Conservation (phyloP, 2,888 invertebrate genomes). For the Napeogenes inachia region DNA sequence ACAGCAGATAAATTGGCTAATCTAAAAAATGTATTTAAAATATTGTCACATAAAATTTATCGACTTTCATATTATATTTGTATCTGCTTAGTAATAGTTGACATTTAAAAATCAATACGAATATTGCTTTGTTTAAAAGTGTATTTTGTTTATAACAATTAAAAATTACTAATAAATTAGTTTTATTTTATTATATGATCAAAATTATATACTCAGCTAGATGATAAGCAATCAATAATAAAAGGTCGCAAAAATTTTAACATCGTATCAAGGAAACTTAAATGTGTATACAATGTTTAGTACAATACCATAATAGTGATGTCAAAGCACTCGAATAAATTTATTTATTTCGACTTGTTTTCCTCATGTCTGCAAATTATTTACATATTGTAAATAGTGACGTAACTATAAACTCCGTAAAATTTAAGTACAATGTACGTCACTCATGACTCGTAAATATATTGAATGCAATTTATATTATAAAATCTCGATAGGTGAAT, state of each 20-base stretch:
- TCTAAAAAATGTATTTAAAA: not conserved
- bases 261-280: not conserved
- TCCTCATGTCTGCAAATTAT: constrained; percentile 6
- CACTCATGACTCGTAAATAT: constrained; percentile 21
- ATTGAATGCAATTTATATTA: constrained; percentile 58
- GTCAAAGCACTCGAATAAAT: constrained; percentile 52
- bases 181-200: constrained; percentile 52
- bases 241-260: not conserved
- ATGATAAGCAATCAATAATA: constrained; percentile 37
- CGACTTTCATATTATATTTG: constrained; percentile 1
- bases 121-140: no score
- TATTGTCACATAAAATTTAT: not conserved
- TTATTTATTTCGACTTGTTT: constrained; percentile 33
- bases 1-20: not conserved
- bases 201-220: constrained; percentile 69
- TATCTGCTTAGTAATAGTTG: not conserved
- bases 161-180: constrained; percentile 2
- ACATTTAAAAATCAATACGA: no score
- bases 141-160: not conserved
- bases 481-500: constrained; percentile 62
- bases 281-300: not conserved
- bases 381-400: constrained; percentile 13
- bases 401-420: constrained; percentile 36
- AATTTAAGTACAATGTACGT: constrained; percentile 37
- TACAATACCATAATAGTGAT: not conserved